These are phyloP conservation scores for Hypomecis punctinalis DNA, from an alignment of 2,888 invertebrate genomes.

Conservation along the genomic window DNA sequence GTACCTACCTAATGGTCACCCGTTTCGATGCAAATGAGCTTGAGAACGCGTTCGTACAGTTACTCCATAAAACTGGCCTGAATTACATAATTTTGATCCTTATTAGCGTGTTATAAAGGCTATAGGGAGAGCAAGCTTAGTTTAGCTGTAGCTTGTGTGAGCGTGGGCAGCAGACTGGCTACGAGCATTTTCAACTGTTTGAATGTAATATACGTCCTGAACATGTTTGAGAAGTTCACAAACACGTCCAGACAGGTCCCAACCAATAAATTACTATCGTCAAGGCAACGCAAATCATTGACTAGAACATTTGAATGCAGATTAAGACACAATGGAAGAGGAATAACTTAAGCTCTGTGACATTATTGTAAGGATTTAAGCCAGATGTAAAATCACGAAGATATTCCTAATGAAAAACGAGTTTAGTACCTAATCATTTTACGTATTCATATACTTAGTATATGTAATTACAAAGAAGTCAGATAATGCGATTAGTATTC, in stretches of 20 bases:
- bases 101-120: slow-evolving; percentile 26
- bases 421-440: slow-evolving; percentile 11
- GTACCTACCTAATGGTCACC: slow-evolving; percentile 49
- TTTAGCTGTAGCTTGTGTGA: slow-evolving; percentile 35
- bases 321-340: slow-evolving; percentile 30
- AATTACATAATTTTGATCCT: slow-evolving; percentile 32
- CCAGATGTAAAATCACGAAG: slow-evolving; percentile 8
- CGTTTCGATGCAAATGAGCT: slow-evolving; percentile 53
- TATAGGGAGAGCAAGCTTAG: slow-evolving; percentile 33
- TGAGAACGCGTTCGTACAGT: slow-evolving; percentile 40
- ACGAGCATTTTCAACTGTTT: slow-evolving; percentile 37
- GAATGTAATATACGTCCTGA: slow-evolving; percentile 70
- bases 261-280: slow-evolving; percentile 40
- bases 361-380: slow-evolving; percentile 18
- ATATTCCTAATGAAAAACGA: slow-evolving; percentile 7
- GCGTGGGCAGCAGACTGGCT: slow-evolving; percentile 51
- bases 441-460: background rate
- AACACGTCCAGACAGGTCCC: slow-evolving; percentile 41
- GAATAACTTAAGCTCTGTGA: slow-evolving; percentile 23
- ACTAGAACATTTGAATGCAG: slow-evolving; percentile 35
- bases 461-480: background rate
- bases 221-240: slow-evolving; percentile 78
- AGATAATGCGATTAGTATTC: slow-evolving; percentile 15
- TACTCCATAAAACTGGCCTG: slow-evolving; percentile 8
- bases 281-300: slow-evolving; percentile 34